These are phyloP conservation scores for Prionchulus punctatus DNA, from an alignment of 2,888 invertebrate species.

Conservation along the genomic window DNA sequence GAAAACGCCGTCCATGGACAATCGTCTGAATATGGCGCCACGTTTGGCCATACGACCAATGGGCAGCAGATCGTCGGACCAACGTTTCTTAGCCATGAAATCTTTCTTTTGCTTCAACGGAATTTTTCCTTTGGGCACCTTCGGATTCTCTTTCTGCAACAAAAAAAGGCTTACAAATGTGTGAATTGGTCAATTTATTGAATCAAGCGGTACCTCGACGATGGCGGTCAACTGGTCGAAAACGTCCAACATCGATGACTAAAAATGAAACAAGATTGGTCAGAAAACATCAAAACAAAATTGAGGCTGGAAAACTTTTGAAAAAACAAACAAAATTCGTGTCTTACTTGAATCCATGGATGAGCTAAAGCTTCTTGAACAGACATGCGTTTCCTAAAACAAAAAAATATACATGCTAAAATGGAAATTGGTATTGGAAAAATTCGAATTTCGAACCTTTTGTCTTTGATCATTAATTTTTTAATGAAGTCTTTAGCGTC, in stretches of 20 bases:
- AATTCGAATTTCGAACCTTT: no score
- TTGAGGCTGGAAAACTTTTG: no score
- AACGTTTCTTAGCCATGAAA: conserved; percentile 22
- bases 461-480: conserved; percentile 74
- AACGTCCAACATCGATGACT: no score
- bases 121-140: conserved; percentile 26
- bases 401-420: no score
- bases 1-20: conserved; percentile 34
- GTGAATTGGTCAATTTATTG: no score
- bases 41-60: conserved; percentile 36
- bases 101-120: conserved; percentile 20
- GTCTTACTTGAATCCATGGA: conserved; percentile 38
- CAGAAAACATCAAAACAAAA: no score
- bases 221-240: no score
- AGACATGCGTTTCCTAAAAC: conserved; percentile 34
- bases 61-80: conserved; percentile 30
- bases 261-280: no score
- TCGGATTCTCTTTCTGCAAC: background rate
- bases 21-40: conserved; percentile 36
- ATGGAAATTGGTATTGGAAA: no score
- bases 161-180: no score
- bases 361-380: conserved; percentile 36
- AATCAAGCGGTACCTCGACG: no score
- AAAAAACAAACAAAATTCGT: no score
- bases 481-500: conserved; percentile 89